phyloP scores from a whole-genome alignment of 2,797 vertebrate genomes.

The Triplophysa bombifrons region DNA sequence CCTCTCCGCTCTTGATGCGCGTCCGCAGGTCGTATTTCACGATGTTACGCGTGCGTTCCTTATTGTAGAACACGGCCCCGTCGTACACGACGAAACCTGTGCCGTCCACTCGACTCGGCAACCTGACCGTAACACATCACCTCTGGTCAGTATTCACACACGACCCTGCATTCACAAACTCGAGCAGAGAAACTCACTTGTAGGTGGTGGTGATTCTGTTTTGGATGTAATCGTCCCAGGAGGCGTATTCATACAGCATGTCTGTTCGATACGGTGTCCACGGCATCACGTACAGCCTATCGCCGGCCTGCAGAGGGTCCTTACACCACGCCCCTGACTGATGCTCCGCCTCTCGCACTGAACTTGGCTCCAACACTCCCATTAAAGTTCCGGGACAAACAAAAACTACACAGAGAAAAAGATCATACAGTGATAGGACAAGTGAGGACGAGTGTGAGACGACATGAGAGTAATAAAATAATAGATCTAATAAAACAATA shows the following conservation, averaged over 20 bases:
- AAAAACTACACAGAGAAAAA: slow-evolving; percentile 79
- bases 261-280: slow-evolving; percentile 94
- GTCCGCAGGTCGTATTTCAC: slow-evolving; percentile 93
- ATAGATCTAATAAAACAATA: background rate
- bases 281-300: slow-evolving; percentile 92
- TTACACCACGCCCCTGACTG: slow-evolving; percentile 95
- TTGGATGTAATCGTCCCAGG: slow-evolving; percentile 89
- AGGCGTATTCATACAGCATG: slow-evolving; percentile 88
- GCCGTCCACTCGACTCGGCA: slow-evolving; percentile 91
- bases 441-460: background rate
- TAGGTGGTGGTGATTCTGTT: slow-evolving; percentile 89
- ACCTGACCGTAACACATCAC: slow-evolving; percentile 61
- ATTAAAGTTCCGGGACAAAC: slow-evolving; percentile 91
- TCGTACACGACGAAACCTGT: slow-evolving; percentile 95
- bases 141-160: background rate
- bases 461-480: background rate
- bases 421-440: slow-evolving; percentile 16
- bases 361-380: slow-evolving; percentile 84
- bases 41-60: slow-evolving; percentile 91
- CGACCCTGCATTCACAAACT: background rate
- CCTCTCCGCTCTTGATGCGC: slow-evolving; percentile 93
- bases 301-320: slow-evolving; percentile 91
- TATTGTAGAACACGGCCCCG: slow-evolving; percentile 94
- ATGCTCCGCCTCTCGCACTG: slow-evolving; percentile 88
- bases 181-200: slow-evolving; percentile 70